Evolutionary conservation across 2,888 invertebrate genomes (phyloP).

Genomic region (Amblyjoppa proteus): DNA sequence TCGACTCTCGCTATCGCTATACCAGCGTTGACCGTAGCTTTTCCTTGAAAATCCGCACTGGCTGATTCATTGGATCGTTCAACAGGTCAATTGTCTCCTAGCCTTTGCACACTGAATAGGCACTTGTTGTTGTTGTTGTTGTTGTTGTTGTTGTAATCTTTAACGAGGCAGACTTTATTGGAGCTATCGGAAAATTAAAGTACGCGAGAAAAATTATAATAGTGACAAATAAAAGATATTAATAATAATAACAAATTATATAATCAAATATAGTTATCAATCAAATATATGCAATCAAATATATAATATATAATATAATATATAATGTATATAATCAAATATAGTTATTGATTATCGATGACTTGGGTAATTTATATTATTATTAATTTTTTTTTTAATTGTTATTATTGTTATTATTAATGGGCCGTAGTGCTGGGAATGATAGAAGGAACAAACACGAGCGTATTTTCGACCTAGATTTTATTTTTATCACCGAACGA

Average conservation of each 20-base stretch:
- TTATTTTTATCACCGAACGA: neutral
- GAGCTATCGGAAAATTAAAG: neutral
- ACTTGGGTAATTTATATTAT: neutral
- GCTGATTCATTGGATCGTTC: constrained; percentile 21
- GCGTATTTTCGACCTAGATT: neutral
- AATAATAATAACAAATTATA: neutral
- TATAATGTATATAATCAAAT: neutral
- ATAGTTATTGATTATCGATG: neutral
- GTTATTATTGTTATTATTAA: too few species aligned
- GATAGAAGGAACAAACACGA: neutral
- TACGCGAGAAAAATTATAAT: neutral
- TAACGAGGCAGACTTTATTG: neutral
- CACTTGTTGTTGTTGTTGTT: neutral
- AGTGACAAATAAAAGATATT: neutral
- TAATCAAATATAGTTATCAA: neutral
- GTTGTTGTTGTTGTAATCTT: neutral
- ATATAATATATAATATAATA: neutral
- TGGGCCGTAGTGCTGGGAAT: too few species aligned
- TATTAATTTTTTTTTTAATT: too few species aligned
- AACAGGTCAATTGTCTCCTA: constrained; percentile 1
- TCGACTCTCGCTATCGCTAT: constrained; percentile 70
- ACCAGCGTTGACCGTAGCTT: constrained; percentile 28
- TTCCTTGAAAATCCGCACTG: constrained; percentile 19
- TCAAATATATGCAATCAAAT: neutral
- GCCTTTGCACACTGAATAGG: neutral